A percentile compares a stretch with the other conserved stretches of the same genome.
Evolutionary conservation across 2,113 vertebrate genomes (phyloP).

Genomic region (Otus sunia): DNA sequence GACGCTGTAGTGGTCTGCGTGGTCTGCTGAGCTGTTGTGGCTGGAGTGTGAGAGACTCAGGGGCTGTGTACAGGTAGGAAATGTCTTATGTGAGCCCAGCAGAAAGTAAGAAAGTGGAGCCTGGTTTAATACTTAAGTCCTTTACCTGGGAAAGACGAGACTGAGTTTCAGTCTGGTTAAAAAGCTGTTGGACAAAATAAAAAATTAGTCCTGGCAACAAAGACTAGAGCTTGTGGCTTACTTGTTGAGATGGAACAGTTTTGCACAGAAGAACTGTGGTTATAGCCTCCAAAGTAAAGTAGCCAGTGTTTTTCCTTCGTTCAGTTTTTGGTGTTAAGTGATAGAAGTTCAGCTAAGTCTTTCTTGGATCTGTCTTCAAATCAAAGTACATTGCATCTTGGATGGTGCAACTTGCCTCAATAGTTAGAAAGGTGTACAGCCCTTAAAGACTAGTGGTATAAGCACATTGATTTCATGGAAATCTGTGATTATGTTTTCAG

Average conservation of each 20-base stretch:
- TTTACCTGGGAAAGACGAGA: not conserved
- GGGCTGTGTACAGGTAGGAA: not conserved
- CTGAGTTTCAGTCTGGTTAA: not conserved
- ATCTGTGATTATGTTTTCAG: not conserved
- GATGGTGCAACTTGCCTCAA: not conserved
- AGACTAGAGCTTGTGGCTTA: fast-evolving
- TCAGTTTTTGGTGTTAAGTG: not conserved
- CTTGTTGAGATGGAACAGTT: not conserved
- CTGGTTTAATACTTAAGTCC: not conserved
- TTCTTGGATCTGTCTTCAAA: not conserved
- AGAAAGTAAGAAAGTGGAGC: not conserved
- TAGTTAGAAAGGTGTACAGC: too few species aligned
- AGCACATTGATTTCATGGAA: fast-evolving
- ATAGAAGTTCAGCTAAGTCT: not conserved
- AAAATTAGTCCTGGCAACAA: not conserved
- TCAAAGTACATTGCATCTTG: not conserved
- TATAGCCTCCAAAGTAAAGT: not conserved
- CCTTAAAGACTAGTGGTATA: not conserved
- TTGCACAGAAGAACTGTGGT: not conserved
- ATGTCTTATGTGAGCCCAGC: fast-evolving
- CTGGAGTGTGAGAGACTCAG: not conserved
- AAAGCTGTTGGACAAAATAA: not conserved
- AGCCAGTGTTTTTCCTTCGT: fast-evolving
- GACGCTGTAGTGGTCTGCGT: fast-evolving
- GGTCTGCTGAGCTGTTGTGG: not conserved